These are phyloP conservation scores for Acropternis orthonyx DNA, from an alignment of 2,797 vertebrate species.

Conservation along the genomic window DNA sequence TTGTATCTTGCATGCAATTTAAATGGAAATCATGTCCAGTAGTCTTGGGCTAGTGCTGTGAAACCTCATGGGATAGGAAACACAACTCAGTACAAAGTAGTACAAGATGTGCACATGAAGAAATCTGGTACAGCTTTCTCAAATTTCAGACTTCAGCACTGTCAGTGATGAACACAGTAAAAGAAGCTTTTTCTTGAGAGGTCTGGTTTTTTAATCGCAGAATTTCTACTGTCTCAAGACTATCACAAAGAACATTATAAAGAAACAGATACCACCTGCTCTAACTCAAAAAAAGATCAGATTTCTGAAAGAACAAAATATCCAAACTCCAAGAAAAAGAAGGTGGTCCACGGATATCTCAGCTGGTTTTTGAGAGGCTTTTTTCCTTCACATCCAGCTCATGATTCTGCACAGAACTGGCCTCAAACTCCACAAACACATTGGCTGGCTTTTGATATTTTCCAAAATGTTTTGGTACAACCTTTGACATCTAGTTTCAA, in stretches of 20 bases:
- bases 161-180: neutral
- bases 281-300: neutral
- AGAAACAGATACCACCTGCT: neutral
- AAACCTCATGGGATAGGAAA: slow-evolving; percentile 23
- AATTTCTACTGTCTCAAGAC: neutral
- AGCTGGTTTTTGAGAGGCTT: neutral
- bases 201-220: neutral
- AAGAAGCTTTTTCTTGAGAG: neutral
- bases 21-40: slow-evolving; percentile 9
- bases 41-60: neutral
- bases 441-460: neutral
- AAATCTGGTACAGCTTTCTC: neutral
- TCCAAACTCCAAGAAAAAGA: neutral
- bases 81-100: neutral
- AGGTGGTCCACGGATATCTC: neutral
- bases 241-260: neutral
- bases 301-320: neutral
- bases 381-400: neutral
- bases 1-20: neutral
- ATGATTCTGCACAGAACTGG: neutral
- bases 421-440: neutral
- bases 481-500: neutral
- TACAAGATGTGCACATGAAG: neutral
- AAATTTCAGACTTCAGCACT: neutral
- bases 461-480: neutral